Conservation (phyloP, 1,140 invertebrate species). For the Lepidurus apus region DNA sequence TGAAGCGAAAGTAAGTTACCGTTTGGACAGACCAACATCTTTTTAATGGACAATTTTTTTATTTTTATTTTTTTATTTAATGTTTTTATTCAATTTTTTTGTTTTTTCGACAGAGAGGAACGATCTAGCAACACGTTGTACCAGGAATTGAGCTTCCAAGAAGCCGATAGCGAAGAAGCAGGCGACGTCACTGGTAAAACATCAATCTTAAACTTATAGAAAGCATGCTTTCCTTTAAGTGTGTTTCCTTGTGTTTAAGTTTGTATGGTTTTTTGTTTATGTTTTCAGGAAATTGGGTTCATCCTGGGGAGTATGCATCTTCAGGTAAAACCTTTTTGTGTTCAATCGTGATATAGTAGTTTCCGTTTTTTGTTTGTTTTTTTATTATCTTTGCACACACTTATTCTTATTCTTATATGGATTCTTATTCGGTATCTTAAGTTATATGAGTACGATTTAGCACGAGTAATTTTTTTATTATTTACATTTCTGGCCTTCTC, state of each 20-base stretch:
- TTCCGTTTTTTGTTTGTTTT: slow-evolving; percentile 32
- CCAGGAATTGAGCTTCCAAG: slow-evolving; percentile 82
- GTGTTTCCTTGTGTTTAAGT: slow-evolving; percentile 28
- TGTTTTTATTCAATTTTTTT: too few species aligned
- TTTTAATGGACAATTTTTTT: too few species aligned
- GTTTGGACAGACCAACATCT: not conserved
- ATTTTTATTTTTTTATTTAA: too few species aligned
- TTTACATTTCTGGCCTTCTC: not conserved
- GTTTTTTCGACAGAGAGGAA: slow-evolving; percentile 56
- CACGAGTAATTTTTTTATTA: not conserved
- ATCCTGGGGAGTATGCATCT: slow-evolving; percentile 96
- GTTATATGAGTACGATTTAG: not conserved
- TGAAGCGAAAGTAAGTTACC: slow-evolving; percentile 31
- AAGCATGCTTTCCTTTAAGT: slow-evolving; percentile 23
- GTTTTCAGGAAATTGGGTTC: slow-evolving; percentile 76
- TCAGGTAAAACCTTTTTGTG: slow-evolving; percentile 66
- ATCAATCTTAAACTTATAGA: not conserved
- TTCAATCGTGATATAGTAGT: slow-evolving; percentile 17
- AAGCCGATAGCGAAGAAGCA: slow-evolving; percentile 74
- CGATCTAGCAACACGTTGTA: slow-evolving; percentile 83
- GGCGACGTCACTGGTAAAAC: slow-evolving; percentile 77
- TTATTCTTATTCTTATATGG: slow-evolving; percentile 22
- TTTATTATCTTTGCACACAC: slow-evolving; percentile 34
- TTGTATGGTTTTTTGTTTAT: slow-evolving; percentile 4
- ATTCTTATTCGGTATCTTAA: slow-evolving; percentile 24